Percentiles rank a stretch among this genome's conserved stretches.
phyloP scores from a whole-genome alignment of 2,888 invertebrate species.

The Nomada hirtipes region DNA sequence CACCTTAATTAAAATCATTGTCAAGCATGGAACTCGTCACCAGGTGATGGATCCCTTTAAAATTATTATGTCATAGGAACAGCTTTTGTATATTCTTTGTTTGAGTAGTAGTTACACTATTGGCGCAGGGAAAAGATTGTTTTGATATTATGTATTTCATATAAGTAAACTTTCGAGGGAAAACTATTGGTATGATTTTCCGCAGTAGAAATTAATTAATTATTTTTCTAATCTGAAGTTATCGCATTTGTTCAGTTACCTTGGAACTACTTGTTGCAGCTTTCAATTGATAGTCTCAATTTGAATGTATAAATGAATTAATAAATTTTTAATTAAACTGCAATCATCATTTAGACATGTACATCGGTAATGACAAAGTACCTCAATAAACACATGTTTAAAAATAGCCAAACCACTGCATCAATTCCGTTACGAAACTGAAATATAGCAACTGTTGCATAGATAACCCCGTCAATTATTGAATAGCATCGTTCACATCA shows the following conservation, averaged over 20 bases:
- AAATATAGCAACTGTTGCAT: neutral
- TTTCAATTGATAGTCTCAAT: too few species aligned
- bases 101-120: neutral
- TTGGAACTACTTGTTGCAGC: too few species aligned
- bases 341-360: neutral
- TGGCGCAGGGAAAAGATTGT: neutral
- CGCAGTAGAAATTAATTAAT: too few species aligned
- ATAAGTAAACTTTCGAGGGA: too few species aligned
- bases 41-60: neutral
- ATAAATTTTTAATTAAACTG: too few species aligned
- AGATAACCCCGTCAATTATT: neutral
- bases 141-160: neutral
- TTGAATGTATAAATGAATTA: too few species aligned
- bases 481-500: neutral
- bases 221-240: too few species aligned
- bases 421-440: neutral
- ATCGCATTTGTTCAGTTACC: too few species aligned
- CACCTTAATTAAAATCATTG: slow-evolving; percentile 6
- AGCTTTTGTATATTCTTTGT: neutral
- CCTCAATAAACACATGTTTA: neutral
- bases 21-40: neutral
- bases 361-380: neutral
- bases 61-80: neutral
- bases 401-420: neutral
- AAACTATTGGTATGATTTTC: too few species aligned